Evolutionary conservation across 1,140 invertebrate species (phyloP), one percentile per base, ranked within the genome.

Genomic region (Dolichoris vasculosae): DNA sequence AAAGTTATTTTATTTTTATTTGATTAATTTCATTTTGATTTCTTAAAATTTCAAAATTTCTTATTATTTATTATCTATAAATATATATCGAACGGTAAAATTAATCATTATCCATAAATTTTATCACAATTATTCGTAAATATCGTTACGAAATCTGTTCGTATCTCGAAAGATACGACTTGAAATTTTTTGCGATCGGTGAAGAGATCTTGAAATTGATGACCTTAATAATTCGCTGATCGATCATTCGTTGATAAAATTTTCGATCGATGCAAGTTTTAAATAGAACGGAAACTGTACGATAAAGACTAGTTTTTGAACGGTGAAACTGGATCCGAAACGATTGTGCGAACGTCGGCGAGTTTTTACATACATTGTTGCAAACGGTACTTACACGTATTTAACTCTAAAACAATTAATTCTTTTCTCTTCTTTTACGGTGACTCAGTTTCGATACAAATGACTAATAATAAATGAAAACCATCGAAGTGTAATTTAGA

Each of bases 231-330:
- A 46, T 73, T 73, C 32, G 15, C 9, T 64, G 43, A 26, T 79
- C 77, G 59, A 67, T 80, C 38, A 63, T 59, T 55, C 38, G 46
- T 40, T n/a, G 8, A 15, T 9, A 20, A 83, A 83, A 77, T 77
- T 83, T 46, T 38, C 75, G n/a, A 79, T 79, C 69, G 32, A 15
- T 48, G n/a, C 32, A 23, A 75, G 17, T 40, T 48, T 82, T 51
- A 20, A 83, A 55, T 43, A n/a, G 80, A 71, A 26, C 82, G 83
- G 83, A 84, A 84, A 79, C 51, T 26, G 51, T 17, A n/a, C 30
- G 67, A 63, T 77, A 78, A 59, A 73, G 64, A 73, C 64, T 69
- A 30, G 63, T 78, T 84, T 78, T 76, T 40, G 15, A 38, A 48
- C 32, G 75, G 6, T 13, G 40, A n/a, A 77, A 84, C 82, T 73